Evolutionary conservation across 2,888 invertebrate genomes (phyloP).

Genomic region (Platerodrilus igneus): DNA sequence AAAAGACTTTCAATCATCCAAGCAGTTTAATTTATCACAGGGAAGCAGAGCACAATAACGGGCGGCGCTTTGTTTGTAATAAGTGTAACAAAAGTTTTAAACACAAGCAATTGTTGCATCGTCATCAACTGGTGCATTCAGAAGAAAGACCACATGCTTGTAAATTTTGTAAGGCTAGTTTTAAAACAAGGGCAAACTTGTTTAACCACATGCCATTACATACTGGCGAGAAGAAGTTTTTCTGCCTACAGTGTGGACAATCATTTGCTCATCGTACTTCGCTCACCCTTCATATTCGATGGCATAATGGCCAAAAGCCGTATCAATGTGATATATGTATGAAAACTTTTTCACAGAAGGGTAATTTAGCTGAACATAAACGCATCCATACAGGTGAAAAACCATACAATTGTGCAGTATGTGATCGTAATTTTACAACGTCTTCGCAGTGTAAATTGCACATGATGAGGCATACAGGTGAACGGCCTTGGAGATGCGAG

Average conservation of each 20-base stretch:
- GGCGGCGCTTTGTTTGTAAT: slow-evolving; percentile 65
- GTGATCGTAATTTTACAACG: slow-evolving; percentile 67
- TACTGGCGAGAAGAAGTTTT: slow-evolving; percentile 65
- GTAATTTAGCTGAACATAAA: slow-evolving; percentile 71
- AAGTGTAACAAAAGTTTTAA: slow-evolving; percentile 73
- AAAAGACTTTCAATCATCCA: slow-evolving; percentile 65
- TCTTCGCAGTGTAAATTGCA: slow-evolving; percentile 69
- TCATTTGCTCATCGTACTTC: slow-evolving; percentile 75
- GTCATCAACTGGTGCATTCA: slow-evolving; percentile 77
- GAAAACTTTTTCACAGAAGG: slow-evolving; percentile 72
- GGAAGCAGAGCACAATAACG: slow-evolving; percentile 61
- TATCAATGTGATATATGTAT: slow-evolving; percentile 64
- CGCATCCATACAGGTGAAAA: slow-evolving; percentile 72
- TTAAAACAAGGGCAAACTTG: slow-evolving; percentile 69
- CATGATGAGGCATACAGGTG: slow-evolving; percentile 57
- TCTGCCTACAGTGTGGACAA: slow-evolving; percentile 67
- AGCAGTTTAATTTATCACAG: slow-evolving; percentile 73
- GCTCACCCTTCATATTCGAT: slow-evolving; percentile 66
- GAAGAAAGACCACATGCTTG: slow-evolving; percentile 62
- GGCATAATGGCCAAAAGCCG: slow-evolving; percentile 67
- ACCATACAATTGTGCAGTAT: slow-evolving; percentile 66
- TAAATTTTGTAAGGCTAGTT: slow-evolving; percentile 56
- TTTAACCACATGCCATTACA: slow-evolving; percentile 69
- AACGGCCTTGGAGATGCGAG: slow-evolving; percentile 57
- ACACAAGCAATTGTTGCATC: slow-evolving; percentile 66